Evolutionary conservation across 2,113 vertebrate species (phyloP), one percentile per base, ranked within the genome.

Genomic region (Laterallus jamaicensis): DNA sequence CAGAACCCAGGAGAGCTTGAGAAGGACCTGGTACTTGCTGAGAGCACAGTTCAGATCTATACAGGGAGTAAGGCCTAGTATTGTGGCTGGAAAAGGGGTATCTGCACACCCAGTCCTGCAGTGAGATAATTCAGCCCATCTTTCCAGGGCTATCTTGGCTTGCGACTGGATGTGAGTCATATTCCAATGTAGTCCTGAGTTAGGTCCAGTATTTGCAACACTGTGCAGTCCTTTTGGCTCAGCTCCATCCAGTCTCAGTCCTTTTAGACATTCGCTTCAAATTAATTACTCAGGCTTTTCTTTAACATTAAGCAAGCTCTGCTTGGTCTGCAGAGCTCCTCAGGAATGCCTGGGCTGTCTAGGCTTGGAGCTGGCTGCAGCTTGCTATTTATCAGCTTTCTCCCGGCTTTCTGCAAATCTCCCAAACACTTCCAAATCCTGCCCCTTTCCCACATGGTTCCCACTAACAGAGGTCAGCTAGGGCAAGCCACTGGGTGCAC

Each of bases 171-270:
- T 88, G 69, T 90, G 93, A 96, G 76, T 96, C 95, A 96, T 88
- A 78, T 90, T 90, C 42, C 62, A 93, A 68, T 86, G 79, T 86
- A 96, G 82, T 69, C 60, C 92, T 96, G 95, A 96, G 88, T 95
- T 83, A 92, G 40, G 88, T 83, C 90, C 95, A 96, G 95, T 92
- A 90, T 93, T 96, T 96, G 83, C 76, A 96, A 95, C 62, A 87
- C 66, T 93, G 58, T 93, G 67, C 89, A 95, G 94, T 91, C 59
- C 91, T 96, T 96, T 69, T 96, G 96, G 96, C 92, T 66, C 44
- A 70, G 50, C 11, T 95, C 55, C 93, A 84, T 83, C n/a, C 66
- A 85, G 81, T 91, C 83, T 95, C 69, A 24, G 66, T 86, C 83
- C 66, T 97, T 90, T 92, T 87, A 93, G 81, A 91, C 83, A 63